Conservation (phyloP, 2,113 vertebrate genomes). For the Pygoscelis antarcticus region DNA sequence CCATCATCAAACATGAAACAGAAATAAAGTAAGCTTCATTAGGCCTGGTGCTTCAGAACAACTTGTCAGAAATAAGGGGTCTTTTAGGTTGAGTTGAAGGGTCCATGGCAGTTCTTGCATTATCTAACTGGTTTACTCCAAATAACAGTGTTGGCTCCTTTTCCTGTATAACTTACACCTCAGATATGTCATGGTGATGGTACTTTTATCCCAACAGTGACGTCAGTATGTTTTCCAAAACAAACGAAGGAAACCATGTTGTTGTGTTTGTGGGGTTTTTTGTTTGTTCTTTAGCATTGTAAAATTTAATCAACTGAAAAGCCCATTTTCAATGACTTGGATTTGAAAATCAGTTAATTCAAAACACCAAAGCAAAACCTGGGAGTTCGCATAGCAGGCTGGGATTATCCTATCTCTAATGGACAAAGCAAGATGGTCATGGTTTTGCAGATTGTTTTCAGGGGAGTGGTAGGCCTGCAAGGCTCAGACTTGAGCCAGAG, state of each 20-base stretch:
- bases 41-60: neutral
- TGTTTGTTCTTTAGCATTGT: neutral
- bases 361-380: neutral
- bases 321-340: neutral
- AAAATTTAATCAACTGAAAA: neutral
- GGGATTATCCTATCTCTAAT: neutral
- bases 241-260: neutral
- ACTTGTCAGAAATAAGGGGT: neutral
- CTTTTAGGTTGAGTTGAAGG: neutral
- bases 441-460: neutral
- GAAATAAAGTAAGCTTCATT: neutral
- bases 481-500: neutral
- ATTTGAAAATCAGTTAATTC: neutral
- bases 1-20: neutral
- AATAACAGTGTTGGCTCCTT: neutral
- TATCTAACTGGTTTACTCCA: neutral
- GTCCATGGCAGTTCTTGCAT: neutral
- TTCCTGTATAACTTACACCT: neutral
- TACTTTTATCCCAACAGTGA: neutral
- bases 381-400: neutral
- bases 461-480: neutral
- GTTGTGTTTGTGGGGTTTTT: neutral
- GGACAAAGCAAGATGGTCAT: neutral
- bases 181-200: neutral
- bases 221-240: neutral